phyloP scores from a whole-genome alignment of 2,888 invertebrate genomes.

The Pammene aurita region DNA sequence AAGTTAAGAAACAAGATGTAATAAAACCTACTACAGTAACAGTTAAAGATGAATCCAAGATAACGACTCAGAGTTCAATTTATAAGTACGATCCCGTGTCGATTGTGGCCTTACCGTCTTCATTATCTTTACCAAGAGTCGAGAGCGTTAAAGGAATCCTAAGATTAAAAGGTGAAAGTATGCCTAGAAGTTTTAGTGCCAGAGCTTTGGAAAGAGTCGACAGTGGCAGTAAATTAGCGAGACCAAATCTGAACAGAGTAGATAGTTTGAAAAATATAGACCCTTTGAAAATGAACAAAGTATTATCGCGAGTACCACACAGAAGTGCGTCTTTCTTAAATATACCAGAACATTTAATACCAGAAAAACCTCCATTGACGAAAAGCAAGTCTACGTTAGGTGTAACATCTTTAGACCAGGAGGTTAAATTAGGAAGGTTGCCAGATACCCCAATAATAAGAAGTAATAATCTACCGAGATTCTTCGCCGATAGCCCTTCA shows the following conservation, averaged over 20 bases:
- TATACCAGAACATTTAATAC: constrained; percentile 71
- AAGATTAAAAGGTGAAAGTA: constrained; percentile 55
- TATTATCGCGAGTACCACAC: constrained; percentile 73
- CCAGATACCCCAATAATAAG: constrained; percentile 79
- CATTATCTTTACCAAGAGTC: constrained; percentile 67
- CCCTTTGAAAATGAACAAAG: constrained; percentile 71
- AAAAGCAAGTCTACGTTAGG: constrained; percentile 78
- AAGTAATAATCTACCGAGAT: constrained; percentile 75
- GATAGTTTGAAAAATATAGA: constrained; percentile 77
- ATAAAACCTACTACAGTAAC: constrained; percentile 76
- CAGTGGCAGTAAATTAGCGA: constrained; percentile 59
- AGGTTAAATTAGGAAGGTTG: constrained; percentile 67
- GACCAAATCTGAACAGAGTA: constrained; percentile 67
- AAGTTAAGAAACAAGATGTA: constrained; percentile 72
- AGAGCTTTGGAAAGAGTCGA: constrained; percentile 70
- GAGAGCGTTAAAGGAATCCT: constrained; percentile 77
- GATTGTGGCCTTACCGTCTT: constrained; percentile 63
- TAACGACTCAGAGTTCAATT: constrained; percentile 68
- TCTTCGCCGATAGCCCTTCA: constrained; percentile 73
- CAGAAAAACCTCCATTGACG: constrained; percentile 70
- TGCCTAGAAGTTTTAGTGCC: constrained; percentile 70
- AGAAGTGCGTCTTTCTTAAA: constrained; percentile 79
- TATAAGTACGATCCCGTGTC: constrained; percentile 75
- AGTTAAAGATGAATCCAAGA: constrained; percentile 74
- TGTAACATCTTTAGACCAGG: constrained; percentile 59